Conservation (phyloP, 2,113 vertebrate species). For the Beaufortia kweichowensis region DNA sequence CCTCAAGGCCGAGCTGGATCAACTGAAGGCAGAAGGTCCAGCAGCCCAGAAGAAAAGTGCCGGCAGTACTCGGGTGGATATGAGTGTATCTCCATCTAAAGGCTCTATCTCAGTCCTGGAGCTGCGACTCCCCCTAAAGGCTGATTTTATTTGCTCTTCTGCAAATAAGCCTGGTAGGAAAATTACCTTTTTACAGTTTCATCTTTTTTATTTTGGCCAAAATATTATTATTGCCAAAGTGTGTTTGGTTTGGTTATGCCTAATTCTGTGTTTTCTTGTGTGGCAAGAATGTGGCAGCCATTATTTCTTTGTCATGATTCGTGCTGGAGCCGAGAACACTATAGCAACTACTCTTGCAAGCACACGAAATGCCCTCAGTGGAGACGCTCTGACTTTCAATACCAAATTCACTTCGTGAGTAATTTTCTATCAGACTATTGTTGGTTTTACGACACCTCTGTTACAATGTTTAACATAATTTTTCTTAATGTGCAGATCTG, state of each 20-base stretch:
- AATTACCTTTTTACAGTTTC: background rate
- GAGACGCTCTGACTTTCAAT: constrained; percentile 88
- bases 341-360: constrained; percentile 87
- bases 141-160: constrained; percentile 90
- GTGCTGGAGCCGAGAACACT: constrained; percentile 85
- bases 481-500: constrained; percentile 70
- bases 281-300: constrained; percentile 84
- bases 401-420: constrained; percentile 89
- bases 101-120: constrained; percentile 88
- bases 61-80: constrained; percentile 45
- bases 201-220: constrained; percentile 1
- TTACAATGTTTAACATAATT: background rate
- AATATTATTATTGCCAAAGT: too few species aligned
- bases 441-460: background rate
- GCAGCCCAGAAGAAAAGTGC: constrained; percentile 68
- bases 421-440: background rate
- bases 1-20: constrained; percentile 84
- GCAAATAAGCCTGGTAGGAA: constrained; percentile 84
- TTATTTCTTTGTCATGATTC: constrained; percentile 88
- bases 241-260: background rate
- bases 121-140: constrained; percentile 90
- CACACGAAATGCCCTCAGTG: constrained; percentile 81
- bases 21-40: constrained; percentile 79
- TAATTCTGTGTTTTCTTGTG: background rate
- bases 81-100: constrained; percentile 73